Base-by-base conservation (phyloP, 1,140 invertebrate genomes). In the Leptinotarsa texana region DNA sequence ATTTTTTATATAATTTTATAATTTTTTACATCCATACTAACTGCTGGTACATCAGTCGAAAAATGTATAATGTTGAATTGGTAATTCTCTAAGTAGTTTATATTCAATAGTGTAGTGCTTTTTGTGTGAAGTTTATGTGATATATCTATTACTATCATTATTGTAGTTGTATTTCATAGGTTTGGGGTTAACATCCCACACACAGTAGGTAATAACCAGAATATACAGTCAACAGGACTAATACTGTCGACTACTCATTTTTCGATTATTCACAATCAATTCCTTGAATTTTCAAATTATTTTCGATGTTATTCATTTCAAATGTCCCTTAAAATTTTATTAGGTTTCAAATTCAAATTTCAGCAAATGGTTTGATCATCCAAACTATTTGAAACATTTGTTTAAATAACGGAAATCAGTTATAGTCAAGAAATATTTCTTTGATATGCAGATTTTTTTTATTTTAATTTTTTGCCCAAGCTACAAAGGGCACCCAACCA, bases 51-150 rank as follows among this genome's bases (percentile, higher is more conserved):
- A 69, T 67, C 73, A 73, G 71, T 73, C 71, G 42, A 73, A 73
- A 72, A 68, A 67, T 74, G 73, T 74, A 73, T 73, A 74, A 74
- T 74, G 73, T 74, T 74, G 57, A 74, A 74, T 70, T 77, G 75
- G 70, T 79, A 81, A 78, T 81, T 81, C 77, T 80, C 78, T 81
- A 80, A 74, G 75, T 78, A 80, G 77, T 73, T 81, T 80, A 79
- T 79, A 80, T 77, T 77, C 74, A 21, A 82, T 83, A 82, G 83
- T 82, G 82, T 85, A 85, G 83, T 85, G 85, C 85, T 86, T 86
- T 86, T 84, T 80, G 83, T 86, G 84, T 86, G 84, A 84, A 80
- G 82, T 85, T 85, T 83, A 84, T 86, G 85, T 86, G 85, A 86
- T 86, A 86, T 84, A 83, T 82, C 78, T 81, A 82, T 81, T 82